phyloP scores from a whole-genome alignment of 1,140 invertebrate genomes.

The Leptonema lineaticorne region DNA sequence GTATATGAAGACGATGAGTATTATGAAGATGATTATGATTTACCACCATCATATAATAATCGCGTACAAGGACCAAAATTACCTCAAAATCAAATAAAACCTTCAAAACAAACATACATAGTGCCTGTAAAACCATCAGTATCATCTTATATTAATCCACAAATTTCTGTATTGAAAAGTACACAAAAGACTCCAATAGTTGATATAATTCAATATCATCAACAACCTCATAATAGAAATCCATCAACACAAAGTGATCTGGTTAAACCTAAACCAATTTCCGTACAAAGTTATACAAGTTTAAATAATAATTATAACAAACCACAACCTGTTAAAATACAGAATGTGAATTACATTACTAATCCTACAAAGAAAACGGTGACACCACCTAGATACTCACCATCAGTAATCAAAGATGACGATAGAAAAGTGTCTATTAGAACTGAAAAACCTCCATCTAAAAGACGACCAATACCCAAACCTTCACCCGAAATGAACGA shows the following conservation, averaged over 20 bases:
- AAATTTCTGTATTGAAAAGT: slow-evolving; percentile 11
- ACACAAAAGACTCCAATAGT: slow-evolving; percentile 31
- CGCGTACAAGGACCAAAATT: slow-evolving; percentile 9
- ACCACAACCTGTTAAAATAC: slow-evolving; percentile 14
- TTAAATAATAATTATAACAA: neutral
- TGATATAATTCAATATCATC: slow-evolving; percentile 22
- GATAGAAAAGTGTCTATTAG: slow-evolving; percentile 24
- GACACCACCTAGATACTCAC: slow-evolving; percentile 14
- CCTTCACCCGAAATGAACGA: slow-evolving; percentile 58
- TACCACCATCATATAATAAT: slow-evolving; percentile 20
- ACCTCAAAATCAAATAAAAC: slow-evolving; percentile 26
- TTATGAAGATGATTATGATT: slow-evolving; percentile 48
- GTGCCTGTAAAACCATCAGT: slow-evolving; percentile 14
- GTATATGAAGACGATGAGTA: slow-evolving; percentile 42
- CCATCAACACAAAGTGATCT: slow-evolving; percentile 8
- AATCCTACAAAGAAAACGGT: neutral
- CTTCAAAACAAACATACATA: slow-evolving; percentile 18
- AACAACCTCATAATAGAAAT: slow-evolving; percentile 15
- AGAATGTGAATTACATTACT: slow-evolving; percentile 5
- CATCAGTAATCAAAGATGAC: slow-evolving; percentile 18
- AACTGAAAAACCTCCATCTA: slow-evolving; percentile 44
- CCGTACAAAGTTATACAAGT: slow-evolving; percentile 1
- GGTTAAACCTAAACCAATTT: neutral
- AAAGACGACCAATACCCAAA: slow-evolving; percentile 54
- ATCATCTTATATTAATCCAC: slow-evolving; percentile 9